Evolutionary conservation across 2,888 invertebrate species (phyloP).

Genomic region (Hirtodrosophila histrioides): DNA sequence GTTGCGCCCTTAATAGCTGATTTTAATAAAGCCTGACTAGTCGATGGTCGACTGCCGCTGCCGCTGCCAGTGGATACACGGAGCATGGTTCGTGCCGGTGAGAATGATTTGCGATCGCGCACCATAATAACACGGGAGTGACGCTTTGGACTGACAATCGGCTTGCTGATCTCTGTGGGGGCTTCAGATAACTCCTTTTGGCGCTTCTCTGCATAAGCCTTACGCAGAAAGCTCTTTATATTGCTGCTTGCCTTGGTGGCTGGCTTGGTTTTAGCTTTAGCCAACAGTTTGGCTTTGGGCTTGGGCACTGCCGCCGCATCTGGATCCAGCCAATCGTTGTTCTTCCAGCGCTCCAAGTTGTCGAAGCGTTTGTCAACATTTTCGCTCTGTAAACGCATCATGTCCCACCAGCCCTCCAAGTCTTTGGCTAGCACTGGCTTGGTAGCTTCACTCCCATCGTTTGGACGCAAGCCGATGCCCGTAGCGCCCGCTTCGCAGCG

Average conservation of each 20-base stretch:
- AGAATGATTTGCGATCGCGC: conserved; percentile 60
- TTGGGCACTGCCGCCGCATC: conserved; percentile 47
- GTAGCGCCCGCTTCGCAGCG: conserved; percentile 77
- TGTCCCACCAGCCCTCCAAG: conserved; percentile 88
- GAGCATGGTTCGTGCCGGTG: conserved; percentile 58
- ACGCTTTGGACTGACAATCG: conserved; percentile 16
- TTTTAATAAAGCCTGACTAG: conserved; percentile 45
- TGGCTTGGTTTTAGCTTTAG: conserved; percentile 35
- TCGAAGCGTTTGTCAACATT: conserved; percentile 82
- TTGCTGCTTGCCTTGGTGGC: conserved; percentile 60
- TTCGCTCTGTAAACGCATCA: conserved; percentile 86
- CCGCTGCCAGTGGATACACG: conserved; percentile 44
- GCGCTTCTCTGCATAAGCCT: conserved; percentile 47
- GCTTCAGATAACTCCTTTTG: conserved; percentile 52
- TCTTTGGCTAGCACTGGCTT: conserved; percentile 85
- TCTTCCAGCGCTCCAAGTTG: conserved; percentile 76
- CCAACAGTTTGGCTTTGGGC: conserved; percentile 7
- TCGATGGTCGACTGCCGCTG: conserved; percentile 23
- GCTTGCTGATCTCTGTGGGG: not conserved
- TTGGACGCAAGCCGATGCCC: conserved; percentile 34
- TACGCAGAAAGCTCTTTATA: conserved; percentile 69
- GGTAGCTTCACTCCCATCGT: conserved; percentile 73
- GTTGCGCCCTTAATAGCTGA: conserved; percentile 52
- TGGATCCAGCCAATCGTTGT: conserved; percentile 82
- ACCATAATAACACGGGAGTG: conserved; percentile 47